Evolutionary conservation across 2,113 vertebrate species (phyloP), one percentile per base, ranked within the genome.

Genomic region (Antennarius striatus): DNA sequence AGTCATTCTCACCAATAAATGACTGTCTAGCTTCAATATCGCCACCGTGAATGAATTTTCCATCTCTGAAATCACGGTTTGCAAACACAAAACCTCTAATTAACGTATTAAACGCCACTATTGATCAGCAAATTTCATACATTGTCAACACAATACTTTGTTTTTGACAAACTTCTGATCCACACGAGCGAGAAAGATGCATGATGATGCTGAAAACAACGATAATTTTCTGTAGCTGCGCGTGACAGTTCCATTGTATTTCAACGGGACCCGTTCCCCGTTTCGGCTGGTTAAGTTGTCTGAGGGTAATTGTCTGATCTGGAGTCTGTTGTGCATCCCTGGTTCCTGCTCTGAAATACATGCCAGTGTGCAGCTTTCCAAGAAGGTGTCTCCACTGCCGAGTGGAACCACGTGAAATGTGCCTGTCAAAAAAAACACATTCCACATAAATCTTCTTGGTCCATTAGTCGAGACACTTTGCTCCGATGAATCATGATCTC

Each of bases 291-390:
- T 88, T 88, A 79, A 87, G 80, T 83, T 80, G 79, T 85, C 79
- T 59, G 79, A 62, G 85, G 74, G 83, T 88, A 90, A 91, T 89
- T 83, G 88, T 86, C 82, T 81, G 79, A 83, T 85, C 63, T 74
- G 79, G 68, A 67, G 47, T 85, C 83, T 86, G 80, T 73, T 85
- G 68, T 52, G 68, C 85, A 70, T 87, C 84, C 85, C 75, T 82
- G 80, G 75, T 69, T 84, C 60, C 70, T 10, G 55, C 83, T 85
- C 79, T 77, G 63, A 82, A 74, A 82, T 79, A 68, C 83, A 78
- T 83, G 80, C 73, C 83, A 77, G 67, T 13, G 59, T 74, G 68
- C 76, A 60, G 75, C 71, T 68, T 74, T 30, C 70, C 80, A 73
- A 85, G 80, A 81, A 81, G 68, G 63, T 64, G 63, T 81, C 73